Base-by-base conservation (phyloP, 2,888 invertebrate species). In the Drosophila anceps region DNA sequence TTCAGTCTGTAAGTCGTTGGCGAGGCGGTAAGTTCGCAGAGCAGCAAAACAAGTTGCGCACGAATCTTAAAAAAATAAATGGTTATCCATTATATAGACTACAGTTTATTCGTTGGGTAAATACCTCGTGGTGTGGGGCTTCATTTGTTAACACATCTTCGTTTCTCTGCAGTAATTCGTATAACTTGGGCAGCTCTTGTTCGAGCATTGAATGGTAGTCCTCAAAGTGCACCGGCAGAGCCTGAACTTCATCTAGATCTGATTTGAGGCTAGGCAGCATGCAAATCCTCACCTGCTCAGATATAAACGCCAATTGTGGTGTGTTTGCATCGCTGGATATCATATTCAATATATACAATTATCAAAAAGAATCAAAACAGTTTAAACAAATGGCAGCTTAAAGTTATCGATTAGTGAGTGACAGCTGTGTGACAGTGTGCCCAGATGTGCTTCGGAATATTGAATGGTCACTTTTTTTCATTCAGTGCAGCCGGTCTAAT, bases 1-100 rank as follows among this genome's bases (percentile, higher is more conserved):
- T 60, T 58, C 9, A 90, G 73, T 15, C 75, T 73, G 74, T 84
- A 92, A 48, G 90, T 53, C 0, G 91, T 83, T 4, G 75, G 66
- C 4, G 73, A 46, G 13, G 91, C 89, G 1, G 85, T 88, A 41
- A 92, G 59, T 76, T 92, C 92, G 67, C 91, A 91, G 0, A 91
- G 63, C 10, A 92, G 64, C 18, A 91, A 24, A 1, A 92, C 59
- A 0, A 93, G 79, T 18, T 69, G 64, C 2, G 79, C 77, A 15
- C 81, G 77, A 13, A 90, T 31, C 92, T 92, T n/a, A 24, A 24
- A 71, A 62, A 18, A 33, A 8, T 13, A 15, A 27, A 24, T 13
- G 33, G 54, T 12, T 43, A 2, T 29, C 9, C 37, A 9, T 15
- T 8, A 31, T 12, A 9, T 39, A 9, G n/a, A 13, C 0, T 10